Evolutionary conservation across 2,113 vertebrate species (phyloP).

Genomic region (Perca flavescens): DNA sequence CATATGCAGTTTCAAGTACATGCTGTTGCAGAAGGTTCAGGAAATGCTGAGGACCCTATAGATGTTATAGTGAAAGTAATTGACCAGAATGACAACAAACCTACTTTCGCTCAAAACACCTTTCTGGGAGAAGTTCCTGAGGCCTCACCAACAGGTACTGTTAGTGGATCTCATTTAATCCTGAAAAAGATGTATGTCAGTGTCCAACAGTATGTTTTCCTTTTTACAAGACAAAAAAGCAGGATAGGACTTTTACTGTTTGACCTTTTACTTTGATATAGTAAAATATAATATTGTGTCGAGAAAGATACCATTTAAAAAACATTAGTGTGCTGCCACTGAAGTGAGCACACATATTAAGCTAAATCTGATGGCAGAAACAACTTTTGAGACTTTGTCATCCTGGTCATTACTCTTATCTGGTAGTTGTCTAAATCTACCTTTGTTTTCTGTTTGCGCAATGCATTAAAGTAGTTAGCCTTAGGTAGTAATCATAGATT

Average conservation of each 20-base stretch:
- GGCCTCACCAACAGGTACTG: constrained; percentile 64
- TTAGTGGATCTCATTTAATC: not conserved
- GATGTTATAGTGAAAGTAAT: constrained; percentile 72
- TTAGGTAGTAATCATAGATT: no score
- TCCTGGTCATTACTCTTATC: not conserved
- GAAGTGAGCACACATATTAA: not conserved
- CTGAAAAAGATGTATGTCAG: not conserved
- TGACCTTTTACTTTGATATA: not conserved
- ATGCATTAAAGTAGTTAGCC: no score
- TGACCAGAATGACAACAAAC: constrained; percentile 83
- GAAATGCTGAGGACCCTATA: constrained; percentile 52
- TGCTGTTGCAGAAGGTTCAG: constrained; percentile 14
- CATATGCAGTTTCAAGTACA: constrained; percentile 67
- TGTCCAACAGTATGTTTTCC: not conserved
- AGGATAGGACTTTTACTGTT: not conserved
- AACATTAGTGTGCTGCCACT: no score
- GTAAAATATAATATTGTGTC: no score
- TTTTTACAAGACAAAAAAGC: not conserved
- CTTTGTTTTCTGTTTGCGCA: no score
- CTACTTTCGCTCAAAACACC: constrained; percentile 67
- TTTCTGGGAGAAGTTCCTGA: constrained; percentile 79
- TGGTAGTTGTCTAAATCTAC: not conserved
- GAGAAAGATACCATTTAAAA: no score
- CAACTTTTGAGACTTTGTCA: not conserved
- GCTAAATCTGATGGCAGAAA: not conserved